phyloP scores from a whole-genome alignment of 2,888 invertebrate genomes.

The Sipha maydis region DNA sequence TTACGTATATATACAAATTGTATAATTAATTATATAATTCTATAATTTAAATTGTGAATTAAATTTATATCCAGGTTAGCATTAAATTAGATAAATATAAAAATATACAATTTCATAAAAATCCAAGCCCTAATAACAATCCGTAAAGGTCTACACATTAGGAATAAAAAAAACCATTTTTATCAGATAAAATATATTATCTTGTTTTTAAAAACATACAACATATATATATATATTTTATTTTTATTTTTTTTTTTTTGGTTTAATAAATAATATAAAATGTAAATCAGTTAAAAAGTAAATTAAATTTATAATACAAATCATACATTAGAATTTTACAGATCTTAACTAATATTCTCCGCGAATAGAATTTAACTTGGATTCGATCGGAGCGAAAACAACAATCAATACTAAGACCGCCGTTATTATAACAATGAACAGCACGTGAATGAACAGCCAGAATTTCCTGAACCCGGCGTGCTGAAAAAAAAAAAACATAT shows the following conservation, averaged over 20 bases:
- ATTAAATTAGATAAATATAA: no score
- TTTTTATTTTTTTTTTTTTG: neutral
- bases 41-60: no score
- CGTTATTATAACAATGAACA: conserved; percentile 77
- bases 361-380: conserved; percentile 65
- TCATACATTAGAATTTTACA: conserved; percentile 20
- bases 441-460: conserved; percentile 80
- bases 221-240: no score
- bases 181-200: conserved; percentile 25
- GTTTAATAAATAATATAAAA: conserved; percentile 62
- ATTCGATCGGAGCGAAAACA: conserved; percentile 79
- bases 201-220: conserved; percentile 23
- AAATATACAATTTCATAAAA: no score
- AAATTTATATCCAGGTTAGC: no score
- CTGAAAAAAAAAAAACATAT: conserved; percentile 70
- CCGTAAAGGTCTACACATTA: neutral
- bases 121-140: no score
- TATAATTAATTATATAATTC: no score
- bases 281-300: conserved; percentile 46
- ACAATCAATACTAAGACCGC: conserved; percentile 80
- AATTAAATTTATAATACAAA: conserved; percentile 57
- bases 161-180: neutral
- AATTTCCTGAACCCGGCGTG: conserved; percentile 81
- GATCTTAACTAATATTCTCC: conserved; percentile 34
- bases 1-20: no score